Conservation (phyloP, 2,888 invertebrate species). For the Deilephila elpenor region DNA sequence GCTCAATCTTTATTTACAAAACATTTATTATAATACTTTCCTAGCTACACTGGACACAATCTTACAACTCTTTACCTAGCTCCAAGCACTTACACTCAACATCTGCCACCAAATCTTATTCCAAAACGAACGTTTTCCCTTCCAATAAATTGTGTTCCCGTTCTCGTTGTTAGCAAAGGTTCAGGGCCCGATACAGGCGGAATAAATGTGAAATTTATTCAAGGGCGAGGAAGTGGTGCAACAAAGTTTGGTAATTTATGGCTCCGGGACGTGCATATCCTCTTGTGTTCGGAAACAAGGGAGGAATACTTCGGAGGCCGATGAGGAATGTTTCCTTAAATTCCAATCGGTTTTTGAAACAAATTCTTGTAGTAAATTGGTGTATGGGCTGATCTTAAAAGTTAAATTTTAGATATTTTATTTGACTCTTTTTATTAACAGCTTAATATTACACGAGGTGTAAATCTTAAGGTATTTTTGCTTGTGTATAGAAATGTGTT, state of each 20-base stretch:
- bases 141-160: slow-evolving; percentile 3
- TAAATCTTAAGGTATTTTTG: too few relatives aligned
- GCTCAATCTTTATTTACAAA: too few relatives aligned
- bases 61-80: too few relatives aligned
- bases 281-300: background rate
- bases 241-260: slow-evolving; percentile 56
- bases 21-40: too few relatives aligned
- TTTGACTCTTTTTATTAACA: too few relatives aligned
- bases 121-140: background rate
- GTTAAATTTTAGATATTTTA: too few relatives aligned
- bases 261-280: slow-evolving; percentile 39
- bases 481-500: too few relatives aligned
- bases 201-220: slow-evolving; percentile 61
- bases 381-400: background rate
- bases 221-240: slow-evolving; percentile 50
- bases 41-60: too few relatives aligned
- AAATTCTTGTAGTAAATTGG: background rate
- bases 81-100: too few relatives aligned
- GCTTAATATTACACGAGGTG: too few relatives aligned
- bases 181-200: slow-evolving; percentile 23
- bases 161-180: slow-evolving; percentile 22
- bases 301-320: background rate
- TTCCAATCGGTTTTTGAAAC: background rate
- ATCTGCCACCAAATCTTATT: too few relatives aligned
- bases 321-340: background rate